phyloP scores from a whole-genome alignment of 2,797 vertebrate genomes.

The Falco cherrug region DNA sequence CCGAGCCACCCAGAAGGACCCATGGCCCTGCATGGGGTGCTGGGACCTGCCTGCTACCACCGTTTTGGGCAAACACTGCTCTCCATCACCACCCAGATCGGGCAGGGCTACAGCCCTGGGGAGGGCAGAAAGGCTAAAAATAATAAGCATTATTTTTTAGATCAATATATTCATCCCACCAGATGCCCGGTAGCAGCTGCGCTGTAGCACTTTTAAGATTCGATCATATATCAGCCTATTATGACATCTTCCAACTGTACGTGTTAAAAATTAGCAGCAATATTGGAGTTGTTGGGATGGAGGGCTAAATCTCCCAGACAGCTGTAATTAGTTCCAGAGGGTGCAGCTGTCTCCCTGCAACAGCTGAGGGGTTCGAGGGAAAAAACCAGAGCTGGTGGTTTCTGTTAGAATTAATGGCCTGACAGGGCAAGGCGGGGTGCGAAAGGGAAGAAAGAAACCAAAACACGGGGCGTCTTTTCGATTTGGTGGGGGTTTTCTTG shows the following conservation, averaged over 20 bases:
- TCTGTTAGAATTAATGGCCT: conserved; percentile 65
- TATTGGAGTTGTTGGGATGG: conserved; percentile 52
- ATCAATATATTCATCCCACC: background rate
- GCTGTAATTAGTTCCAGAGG: conserved; percentile 78
- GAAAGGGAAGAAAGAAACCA: conserved; percentile 37
- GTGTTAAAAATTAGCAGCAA: conserved; percentile 73
- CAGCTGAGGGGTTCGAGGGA: conserved; percentile 76
- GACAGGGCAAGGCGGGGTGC: conserved; percentile 37
- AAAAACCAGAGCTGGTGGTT: conserved; percentile 58
- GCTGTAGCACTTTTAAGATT: background rate
- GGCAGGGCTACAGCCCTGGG: background rate
- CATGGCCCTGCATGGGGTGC: rapidly evolving
- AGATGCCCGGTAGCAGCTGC: conserved; percentile 70
- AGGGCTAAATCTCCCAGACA: conserved; percentile 75
- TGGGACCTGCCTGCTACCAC: background rate
- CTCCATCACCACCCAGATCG: rapidly evolving
- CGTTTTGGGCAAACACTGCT: background rate
- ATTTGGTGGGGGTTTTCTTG: background rate
- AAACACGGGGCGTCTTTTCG: background rate
- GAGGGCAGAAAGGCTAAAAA: background rate
- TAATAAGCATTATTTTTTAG: background rate
- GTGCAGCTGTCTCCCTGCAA: conserved; percentile 78
- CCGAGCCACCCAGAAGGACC: background rate
- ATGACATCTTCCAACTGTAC: conserved; percentile 72
- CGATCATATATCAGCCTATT: conserved; percentile 35